A percentile compares a stretch with the other conserved stretches of the same genome.
Evolutionary conservation across 2,888 invertebrate genomes (phyloP).

Genomic region (Diplolepis rosae): DNA sequence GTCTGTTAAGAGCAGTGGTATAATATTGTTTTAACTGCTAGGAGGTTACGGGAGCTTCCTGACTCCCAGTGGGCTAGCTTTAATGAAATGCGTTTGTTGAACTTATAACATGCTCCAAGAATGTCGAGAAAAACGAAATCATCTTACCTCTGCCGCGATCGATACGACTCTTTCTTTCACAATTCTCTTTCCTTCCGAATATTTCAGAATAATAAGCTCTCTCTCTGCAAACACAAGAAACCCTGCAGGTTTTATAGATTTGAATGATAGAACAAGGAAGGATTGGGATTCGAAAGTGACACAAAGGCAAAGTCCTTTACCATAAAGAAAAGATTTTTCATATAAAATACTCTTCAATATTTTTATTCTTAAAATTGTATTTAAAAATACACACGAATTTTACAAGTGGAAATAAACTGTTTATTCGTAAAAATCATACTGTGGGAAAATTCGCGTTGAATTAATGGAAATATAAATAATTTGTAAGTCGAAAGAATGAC

Average conservation of each 20-base stretch:
- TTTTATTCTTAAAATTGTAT: not conserved
- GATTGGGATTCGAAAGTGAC: not conserved
- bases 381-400: too few species aligned
- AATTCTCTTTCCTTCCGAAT: not conserved
- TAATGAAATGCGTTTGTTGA: constrained; percentile 55
- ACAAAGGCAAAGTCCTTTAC: not conserved
- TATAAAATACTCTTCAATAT: not conserved
- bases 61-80: constrained; percentile 39
- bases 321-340: not conserved
- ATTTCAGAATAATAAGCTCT: not conserved
- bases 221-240: not conserved
- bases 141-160: not conserved
- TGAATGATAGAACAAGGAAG: not conserved
- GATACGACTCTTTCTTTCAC: not conserved
- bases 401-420: too few species aligned
- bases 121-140: not conserved
- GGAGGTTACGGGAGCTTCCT: constrained; percentile 36
- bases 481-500: too few species aligned
- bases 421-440: too few species aligned
- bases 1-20: constrained; percentile 38
- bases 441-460: too few species aligned
- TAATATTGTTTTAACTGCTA: constrained; percentile 54
- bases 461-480: too few species aligned
- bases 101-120: not conserved
- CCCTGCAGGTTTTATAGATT: not conserved